phyloP scores from a whole-genome alignment of 2,888 invertebrate genomes.

The Calephelis perditalis region DNA sequence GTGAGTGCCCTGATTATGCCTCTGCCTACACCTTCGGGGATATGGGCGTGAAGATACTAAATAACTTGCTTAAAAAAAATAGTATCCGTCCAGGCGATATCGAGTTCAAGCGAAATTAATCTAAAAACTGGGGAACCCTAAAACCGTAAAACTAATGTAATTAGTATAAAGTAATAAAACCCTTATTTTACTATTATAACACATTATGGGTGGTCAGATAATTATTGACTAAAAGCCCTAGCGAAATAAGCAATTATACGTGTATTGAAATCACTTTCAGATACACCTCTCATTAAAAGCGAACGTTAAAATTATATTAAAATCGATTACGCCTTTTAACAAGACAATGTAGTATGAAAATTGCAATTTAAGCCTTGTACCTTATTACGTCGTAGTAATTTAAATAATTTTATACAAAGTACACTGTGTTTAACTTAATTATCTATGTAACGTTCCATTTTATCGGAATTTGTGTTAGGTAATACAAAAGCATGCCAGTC shows the following conservation, averaged over 20 bases:
- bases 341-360: conserved; percentile 10
- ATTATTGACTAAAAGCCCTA: background rate
- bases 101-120: too few relatives aligned
- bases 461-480: background rate
- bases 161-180: background rate
- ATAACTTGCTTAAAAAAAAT: too few relatives aligned
- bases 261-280: conserved; percentile 10
- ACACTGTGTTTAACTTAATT: conserved; percentile 11
- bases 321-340: conserved; percentile 10
- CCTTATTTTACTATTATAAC: conserved; percentile 4
- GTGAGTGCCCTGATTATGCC: too few relatives aligned
- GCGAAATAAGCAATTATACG: conserved; percentile 10
- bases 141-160: background rate
- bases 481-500: background rate
- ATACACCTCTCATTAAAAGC: conserved; percentile 7
- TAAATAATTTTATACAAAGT: conserved; percentile 8
- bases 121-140: background rate
- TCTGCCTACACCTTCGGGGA: too few relatives aligned
- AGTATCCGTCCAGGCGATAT: too few relatives aligned
- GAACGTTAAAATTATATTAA: conserved; percentile 9
- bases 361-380: conserved; percentile 1
- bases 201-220: conserved; percentile 7
- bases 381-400: background rate
- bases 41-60: too few relatives aligned
- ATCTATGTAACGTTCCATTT: background rate